Evolutionary conservation across 2,797 vertebrate species (phyloP).

Genomic region (Basileuterus tristriatus): DNA sequence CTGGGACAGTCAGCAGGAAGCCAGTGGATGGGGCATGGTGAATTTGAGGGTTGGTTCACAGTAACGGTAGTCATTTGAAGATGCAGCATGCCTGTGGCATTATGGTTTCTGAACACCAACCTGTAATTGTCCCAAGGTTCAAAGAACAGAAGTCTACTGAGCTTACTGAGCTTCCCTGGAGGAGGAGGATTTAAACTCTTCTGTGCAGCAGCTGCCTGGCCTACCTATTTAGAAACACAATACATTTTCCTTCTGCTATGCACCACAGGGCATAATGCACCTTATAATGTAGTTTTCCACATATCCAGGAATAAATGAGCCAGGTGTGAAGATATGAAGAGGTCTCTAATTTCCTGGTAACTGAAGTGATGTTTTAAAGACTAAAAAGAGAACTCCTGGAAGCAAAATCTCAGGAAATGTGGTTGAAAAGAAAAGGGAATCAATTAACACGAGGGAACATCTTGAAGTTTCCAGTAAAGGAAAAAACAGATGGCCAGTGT

Average conservation of each 20-base stretch:
- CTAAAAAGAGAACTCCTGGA: background rate
- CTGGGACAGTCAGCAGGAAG: background rate
- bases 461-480: background rate
- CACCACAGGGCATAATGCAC: accelerated
- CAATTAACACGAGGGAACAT: background rate
- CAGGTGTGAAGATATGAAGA: background rate
- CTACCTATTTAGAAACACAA: background rate
- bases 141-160: background rate
- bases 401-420: background rate
- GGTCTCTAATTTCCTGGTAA: background rate
- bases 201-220: background rate
- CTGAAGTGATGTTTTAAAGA: background rate
- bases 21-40: background rate
- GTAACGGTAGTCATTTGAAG: background rate
- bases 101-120: background rate
- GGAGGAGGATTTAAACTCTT: background rate
- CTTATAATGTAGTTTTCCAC: background rate
- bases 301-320: background rate
- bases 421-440: background rate
- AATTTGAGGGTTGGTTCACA: background rate
- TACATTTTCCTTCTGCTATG: background rate
- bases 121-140: background rate
- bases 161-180: background rate
- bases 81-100: background rate
- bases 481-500: background rate